Conservation (phyloP, 2,113 vertebrate genomes). For the Engraulis encrasicolus region DNA sequence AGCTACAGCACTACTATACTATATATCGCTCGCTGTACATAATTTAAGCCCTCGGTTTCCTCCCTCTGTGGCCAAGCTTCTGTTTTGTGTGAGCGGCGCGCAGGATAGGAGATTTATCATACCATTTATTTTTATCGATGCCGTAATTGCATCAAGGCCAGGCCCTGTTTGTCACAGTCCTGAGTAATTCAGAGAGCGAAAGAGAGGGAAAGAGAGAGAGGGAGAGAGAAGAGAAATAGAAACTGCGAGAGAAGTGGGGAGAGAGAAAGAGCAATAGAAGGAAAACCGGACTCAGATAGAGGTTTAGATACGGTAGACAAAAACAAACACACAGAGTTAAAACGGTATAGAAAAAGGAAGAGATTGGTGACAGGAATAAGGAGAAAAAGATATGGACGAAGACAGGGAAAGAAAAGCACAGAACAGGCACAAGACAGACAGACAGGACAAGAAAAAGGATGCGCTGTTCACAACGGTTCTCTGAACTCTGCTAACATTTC, state of each 20-base stretch:
- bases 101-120: slow-evolving; percentile 8
- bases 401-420: too few relatives aligned
- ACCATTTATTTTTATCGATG: slow-evolving; percentile 5
- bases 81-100: not conserved
- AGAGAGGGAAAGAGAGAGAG: not conserved
- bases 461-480: not conserved
- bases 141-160: not conserved
- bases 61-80: not conserved
- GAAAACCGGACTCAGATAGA: too few relatives aligned
- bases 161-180: not conserved
- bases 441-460: too few relatives aligned
- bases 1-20: not conserved
- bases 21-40: too few relatives aligned
- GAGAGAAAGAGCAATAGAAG: too few relatives aligned
- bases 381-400: too few relatives aligned
- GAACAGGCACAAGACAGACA: too few relatives aligned
- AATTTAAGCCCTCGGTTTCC: not conserved
- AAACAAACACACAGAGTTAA: too few relatives aligned
- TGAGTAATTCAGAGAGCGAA: not conserved
- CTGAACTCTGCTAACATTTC: not conserved
- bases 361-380: too few relatives aligned
- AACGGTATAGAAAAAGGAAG: too few relatives aligned
- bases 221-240: not conserved
- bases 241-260: too few relatives aligned
- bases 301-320: too few relatives aligned